Percentiles rank a stretch among this genome's conserved stretches.
Evolutionary conservation across 1,140 invertebrate species (phyloP).

Genomic region (Achatina immaculata): DNA sequence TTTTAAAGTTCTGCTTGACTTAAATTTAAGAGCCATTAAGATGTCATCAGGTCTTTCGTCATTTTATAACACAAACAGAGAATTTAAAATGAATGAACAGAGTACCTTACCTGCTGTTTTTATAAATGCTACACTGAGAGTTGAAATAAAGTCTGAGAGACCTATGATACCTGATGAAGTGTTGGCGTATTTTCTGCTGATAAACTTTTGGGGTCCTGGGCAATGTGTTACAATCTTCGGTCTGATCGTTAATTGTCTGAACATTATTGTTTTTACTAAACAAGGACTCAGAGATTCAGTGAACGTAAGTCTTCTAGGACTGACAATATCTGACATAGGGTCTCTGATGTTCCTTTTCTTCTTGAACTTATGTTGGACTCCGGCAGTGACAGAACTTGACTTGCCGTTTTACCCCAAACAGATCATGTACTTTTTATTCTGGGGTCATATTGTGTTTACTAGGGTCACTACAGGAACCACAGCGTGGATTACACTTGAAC

Average conservation of each 20-base stretch:
- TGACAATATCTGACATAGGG: neutral
- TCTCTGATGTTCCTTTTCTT: neutral
- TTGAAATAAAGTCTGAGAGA: neutral
- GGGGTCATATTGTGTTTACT: neutral
- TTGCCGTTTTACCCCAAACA: neutral
- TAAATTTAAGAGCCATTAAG: no score
- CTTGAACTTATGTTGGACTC: neutral
- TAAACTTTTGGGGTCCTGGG: neutral
- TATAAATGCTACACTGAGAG: neutral
- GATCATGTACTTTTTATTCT: neutral
- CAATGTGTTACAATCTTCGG: neutral
- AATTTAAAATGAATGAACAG: no score
- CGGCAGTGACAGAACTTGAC: neutral
- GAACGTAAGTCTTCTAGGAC: neutral
- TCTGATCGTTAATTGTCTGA: neutral
- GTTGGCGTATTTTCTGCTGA: neutral
- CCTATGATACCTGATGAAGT: neutral
- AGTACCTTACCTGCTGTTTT: no score
- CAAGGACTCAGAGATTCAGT: neutral
- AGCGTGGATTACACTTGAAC: neutral
- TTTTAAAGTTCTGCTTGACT: no score
- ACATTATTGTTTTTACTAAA: neutral
- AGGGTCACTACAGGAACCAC: neutral
- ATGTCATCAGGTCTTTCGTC: no score
- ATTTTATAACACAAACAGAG: no score